These are phyloP conservation scores for Lepidurus apus DNA, from an alignment of 1,140 invertebrate genomes.

Conservation along the genomic window DNA sequence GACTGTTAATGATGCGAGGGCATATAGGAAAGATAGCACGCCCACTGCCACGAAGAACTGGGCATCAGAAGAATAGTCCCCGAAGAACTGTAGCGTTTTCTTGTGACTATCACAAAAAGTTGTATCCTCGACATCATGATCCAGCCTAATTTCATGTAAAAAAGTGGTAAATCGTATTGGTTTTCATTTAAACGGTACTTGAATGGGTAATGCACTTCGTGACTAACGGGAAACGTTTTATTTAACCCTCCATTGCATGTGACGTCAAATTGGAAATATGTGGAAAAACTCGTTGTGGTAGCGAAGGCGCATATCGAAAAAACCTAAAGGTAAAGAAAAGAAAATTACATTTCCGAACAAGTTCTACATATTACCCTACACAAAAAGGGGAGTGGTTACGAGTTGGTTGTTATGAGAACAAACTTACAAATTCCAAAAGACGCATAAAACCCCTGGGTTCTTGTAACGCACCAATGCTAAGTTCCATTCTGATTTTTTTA, in stretches of 20 bases:
- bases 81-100: slow-evolving; percentile 38
- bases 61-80: slow-evolving; percentile 55
- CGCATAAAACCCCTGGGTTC: slow-evolving; percentile 57
- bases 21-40: slow-evolving; percentile 59
- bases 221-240: slow-evolving; percentile 33
- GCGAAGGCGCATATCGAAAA: slow-evolving; percentile 58
- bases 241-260: slow-evolving; percentile 37
- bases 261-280: slow-evolving; percentile 41
- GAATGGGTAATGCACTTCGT: slow-evolving; percentile 46
- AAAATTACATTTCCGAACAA: too few relatives aligned
- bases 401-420: slow-evolving; percentile 29
- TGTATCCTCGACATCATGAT: slow-evolving; percentile 30
- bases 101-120: slow-evolving; percentile 18
- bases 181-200: slow-evolving; percentile 38
- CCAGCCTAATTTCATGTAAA: slow-evolving; percentile 33
- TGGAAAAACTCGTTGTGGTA: slow-evolving; percentile 50
- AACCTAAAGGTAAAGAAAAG: slow-evolving; percentile 40
- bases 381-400: slow-evolving; percentile 29
- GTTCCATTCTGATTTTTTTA: slow-evolving; percentile 40
- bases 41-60: slow-evolving; percentile 65
- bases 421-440: slow-evolving; percentile 52
- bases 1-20: slow-evolving; percentile 52
- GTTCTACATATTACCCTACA: slow-evolving; percentile 5
- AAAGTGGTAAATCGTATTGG: slow-evolving; percentile 34
- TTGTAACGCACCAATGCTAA: slow-evolving; percentile 51